These are phyloP conservation scores for Chaetogeoica ovagalla DNA, from an alignment of 2,888 invertebrate species.

Conservation along the genomic window DNA sequence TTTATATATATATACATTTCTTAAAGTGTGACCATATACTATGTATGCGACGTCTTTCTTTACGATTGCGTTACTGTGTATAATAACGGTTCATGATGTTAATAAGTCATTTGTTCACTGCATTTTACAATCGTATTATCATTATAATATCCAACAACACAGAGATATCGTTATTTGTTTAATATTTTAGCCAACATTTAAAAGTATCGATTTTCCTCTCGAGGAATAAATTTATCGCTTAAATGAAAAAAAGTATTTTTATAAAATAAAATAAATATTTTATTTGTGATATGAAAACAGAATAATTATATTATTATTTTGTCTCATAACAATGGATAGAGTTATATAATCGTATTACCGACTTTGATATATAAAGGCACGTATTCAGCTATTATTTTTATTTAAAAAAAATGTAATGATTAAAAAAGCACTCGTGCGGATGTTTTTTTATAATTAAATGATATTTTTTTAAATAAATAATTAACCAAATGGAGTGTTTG, in stretches of 20 bases:
- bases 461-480: constrained; percentile 5
- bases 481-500: neutral
- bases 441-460: too few relatives aligned
- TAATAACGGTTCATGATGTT: too few relatives aligned
- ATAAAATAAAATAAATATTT: neutral
- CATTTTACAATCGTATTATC: too few relatives aligned
- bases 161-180: too few relatives aligned
- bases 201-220: too few relatives aligned
- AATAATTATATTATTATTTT: neutral
- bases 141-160: too few relatives aligned
- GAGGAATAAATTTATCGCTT: neutral
- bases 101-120: too few relatives aligned
- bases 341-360: neutral
- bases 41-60: too few relatives aligned
- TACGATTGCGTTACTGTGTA: too few relatives aligned
- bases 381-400: neutral
- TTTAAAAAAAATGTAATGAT: neutral
- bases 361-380: neutral
- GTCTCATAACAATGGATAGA: neutral
- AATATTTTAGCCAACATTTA: too few relatives aligned
- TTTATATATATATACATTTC: too few relatives aligned
- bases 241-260: neutral
- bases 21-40: too few relatives aligned
- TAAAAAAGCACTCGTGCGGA: neutral
- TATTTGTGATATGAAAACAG: neutral